These are phyloP conservation scores for Oikopleura vanhoeffeni DNA, from an alignment of 23 tunicate genomes.

Conservation along the genomic window DNA sequence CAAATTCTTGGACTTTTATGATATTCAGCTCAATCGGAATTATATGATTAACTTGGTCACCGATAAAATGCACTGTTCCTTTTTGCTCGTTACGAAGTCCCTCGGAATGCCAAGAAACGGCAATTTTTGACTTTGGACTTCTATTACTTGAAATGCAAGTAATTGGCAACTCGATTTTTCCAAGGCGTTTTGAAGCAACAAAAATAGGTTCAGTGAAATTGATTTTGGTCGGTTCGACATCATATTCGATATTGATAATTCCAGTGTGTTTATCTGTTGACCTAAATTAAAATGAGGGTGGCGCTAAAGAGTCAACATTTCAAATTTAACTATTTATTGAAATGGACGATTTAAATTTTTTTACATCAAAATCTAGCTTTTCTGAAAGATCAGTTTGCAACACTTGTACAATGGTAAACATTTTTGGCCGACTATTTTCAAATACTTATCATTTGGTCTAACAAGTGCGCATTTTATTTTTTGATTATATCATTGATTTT, in stretches of 20 bases:
- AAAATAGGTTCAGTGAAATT: neutral
- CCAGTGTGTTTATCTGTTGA: neutral
- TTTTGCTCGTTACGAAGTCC: neutral
- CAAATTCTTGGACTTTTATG: neutral
- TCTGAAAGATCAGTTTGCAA: too few relatives aligned
- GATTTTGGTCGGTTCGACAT: slow-evolving; percentile 5
- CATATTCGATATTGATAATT: neutral
- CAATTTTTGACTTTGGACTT: neutral
- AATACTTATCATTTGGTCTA: too few relatives aligned
- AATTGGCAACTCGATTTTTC: neutral
- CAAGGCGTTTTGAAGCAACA: slow-evolving; percentile 7
- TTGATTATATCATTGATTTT: too few relatives aligned
- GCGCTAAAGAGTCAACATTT: too few relatives aligned
- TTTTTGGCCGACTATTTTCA: too few relatives aligned
- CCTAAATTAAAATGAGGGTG: too few relatives aligned
- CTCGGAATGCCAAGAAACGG: neutral
- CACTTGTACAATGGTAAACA: too few relatives aligned
- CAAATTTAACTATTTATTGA: too few relatives aligned
- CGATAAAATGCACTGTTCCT: neutral
- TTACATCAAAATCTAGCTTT: too few relatives aligned
- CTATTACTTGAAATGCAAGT: neutral
- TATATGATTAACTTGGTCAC: neutral
- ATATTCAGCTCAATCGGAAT: neutral
- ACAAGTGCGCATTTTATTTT: too few relatives aligned
- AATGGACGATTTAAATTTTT: too few relatives aligned